Evolutionary conservation across 2,113 vertebrate species (phyloP).

Genomic region (Dromas ardeola): DNA sequence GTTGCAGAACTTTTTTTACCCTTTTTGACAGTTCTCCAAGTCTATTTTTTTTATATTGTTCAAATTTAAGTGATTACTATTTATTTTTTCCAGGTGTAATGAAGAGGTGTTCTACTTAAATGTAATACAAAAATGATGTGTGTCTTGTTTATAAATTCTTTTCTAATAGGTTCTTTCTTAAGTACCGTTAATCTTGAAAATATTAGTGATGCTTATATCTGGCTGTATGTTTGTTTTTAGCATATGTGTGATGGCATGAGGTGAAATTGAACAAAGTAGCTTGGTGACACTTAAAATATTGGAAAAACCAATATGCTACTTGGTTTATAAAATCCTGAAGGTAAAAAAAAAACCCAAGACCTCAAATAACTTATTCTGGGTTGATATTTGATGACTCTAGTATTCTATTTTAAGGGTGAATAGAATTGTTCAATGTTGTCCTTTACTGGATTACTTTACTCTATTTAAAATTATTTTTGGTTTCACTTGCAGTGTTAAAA

Average conservation of each 20-base stretch:
- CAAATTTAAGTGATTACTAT: neutral
- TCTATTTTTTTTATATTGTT: neutral
- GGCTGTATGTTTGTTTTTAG: neutral
- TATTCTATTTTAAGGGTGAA: neutral
- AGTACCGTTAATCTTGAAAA: neutral
- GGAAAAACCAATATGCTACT: neutral
- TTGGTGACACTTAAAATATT: neutral
- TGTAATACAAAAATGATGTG: neutral
- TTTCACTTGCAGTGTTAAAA: neutral
- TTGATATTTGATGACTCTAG: neutral
- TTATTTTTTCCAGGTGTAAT: neutral
- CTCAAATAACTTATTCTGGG: neutral
- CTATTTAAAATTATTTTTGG: neutral
- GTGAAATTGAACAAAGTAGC: neutral
- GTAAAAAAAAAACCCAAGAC: neutral
- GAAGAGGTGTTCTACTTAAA: neutral
- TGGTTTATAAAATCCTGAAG: neutral
- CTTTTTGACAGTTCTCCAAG: neutral
- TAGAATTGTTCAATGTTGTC: neutral
- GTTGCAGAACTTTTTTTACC: neutral
- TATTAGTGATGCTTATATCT: neutral
- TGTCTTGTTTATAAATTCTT: neutral
- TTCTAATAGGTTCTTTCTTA: neutral
- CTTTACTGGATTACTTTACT: neutral
- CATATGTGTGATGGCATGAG: neutral